phyloP scores from a whole-genome alignment of 2,797 vertebrate genomes.

The Tenualosa thibaudeaui region DNA sequence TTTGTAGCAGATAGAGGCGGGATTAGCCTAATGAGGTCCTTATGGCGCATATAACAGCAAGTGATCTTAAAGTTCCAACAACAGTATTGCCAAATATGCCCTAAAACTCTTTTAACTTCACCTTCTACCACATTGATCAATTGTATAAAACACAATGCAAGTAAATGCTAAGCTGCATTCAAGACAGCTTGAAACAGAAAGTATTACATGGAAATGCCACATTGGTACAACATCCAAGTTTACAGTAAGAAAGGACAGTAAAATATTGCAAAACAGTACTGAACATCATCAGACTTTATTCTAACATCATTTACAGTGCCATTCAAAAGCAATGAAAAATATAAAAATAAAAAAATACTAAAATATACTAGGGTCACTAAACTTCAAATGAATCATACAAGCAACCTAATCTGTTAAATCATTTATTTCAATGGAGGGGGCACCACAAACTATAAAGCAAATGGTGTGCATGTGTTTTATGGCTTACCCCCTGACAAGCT shows the following conservation, averaged over 20 bases:
- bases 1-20: neutral
- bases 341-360: neutral
- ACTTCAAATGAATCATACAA: neutral
- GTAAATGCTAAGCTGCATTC: too few relatives aligned
- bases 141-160: too few relatives aligned
- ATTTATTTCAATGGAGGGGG: neutral
- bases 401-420: neutral
- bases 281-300: neutral
- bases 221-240: neutral
- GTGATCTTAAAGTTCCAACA: neutral
- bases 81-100: too few relatives aligned
- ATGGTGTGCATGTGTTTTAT: slow-evolving; percentile 30
- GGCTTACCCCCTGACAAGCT: slow-evolving; percentile 24
- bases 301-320: neutral
- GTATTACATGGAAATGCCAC: too few relatives aligned
- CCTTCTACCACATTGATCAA: too few relatives aligned
- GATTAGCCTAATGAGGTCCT: neutral
- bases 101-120: too few relatives aligned
- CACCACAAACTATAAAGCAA: slow-evolving; percentile 10
- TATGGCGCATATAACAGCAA: neutral
- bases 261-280: too few relatives aligned
- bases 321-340: neutral
- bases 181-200: too few relatives aligned
- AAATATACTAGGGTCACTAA: neutral
- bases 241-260: neutral